Base-by-base conservation (phyloP, 2,888 invertebrate genomes). In the Mamestra brassicae region DNA sequence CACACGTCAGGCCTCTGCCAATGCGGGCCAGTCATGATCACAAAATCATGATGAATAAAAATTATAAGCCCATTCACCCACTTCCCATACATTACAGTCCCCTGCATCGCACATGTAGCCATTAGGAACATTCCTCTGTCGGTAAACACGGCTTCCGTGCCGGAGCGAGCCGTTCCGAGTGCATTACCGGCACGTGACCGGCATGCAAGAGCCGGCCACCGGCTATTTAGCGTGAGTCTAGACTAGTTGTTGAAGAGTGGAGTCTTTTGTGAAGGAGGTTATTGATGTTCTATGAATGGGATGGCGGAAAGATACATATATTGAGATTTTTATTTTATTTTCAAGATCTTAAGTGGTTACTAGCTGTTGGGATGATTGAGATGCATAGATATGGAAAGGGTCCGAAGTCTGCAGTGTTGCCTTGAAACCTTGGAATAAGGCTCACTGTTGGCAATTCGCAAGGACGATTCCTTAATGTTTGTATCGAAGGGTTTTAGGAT, bases 141-240 rank as follows among this genome's bases (percentile, higher is more conserved):
- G 13, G 77, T 71, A 78, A 77, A 71, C 70, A 82, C 52, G 54
- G 66, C 70, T 67, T 65, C 69, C 26, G 74, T 11, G 42, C 60
- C 70, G 58, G 54, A 26, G 62, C 6, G 65, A n/a, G 47, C 52
- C 74, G 71, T 76, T 34, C 61, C 17, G 76, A 82, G 80, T 86
- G 78, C 86, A 85, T 85, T 82, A 81, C 76, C 17, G 68, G 64
- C 58, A 80, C 85, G 85, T 85, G 85, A 86, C 75, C 70, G 57
- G 86, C 73, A 74, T 85, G 15, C 66, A n/a, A 36, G 17, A 17
- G 11, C 10, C 66, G 26, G 42, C 26, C 52, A 50, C 34, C 45
- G 65, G 62, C 62, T 63, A 54, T 69, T 50, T 34, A 55, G 71
- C 71, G 60, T 34, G 50, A 47, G 74, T 78, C 83, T 74, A 74